Evolutionary conservation across 2,797 vertebrate genomes (phyloP).

Genomic region (Channa striata): DNA sequence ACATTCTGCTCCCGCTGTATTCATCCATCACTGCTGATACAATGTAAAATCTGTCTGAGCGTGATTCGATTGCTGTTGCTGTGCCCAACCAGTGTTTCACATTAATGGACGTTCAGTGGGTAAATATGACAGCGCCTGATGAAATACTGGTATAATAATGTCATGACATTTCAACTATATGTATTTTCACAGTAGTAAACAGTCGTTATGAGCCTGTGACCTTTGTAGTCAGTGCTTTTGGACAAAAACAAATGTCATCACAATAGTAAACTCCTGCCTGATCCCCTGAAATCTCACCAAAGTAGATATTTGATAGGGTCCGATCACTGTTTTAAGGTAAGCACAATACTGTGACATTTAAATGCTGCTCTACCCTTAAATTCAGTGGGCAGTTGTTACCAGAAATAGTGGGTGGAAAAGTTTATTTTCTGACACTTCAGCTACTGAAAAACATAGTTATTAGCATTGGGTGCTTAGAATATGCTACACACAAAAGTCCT

Average conservation of each 20-base stretch:
- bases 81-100: constrained; percentile 58
- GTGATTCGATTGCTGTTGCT: constrained; percentile 22
- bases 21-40: constrained; percentile 56
- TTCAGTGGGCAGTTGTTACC: constrained; percentile 27
- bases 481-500: constrained; percentile 11
- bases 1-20: constrained; percentile 45
- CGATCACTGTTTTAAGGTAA: constrained; percentile 29
- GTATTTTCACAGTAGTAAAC: constrained; percentile 77
- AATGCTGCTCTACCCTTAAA: constrained; percentile 27
- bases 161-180: constrained; percentile 80
- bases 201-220: constrained; percentile 77
- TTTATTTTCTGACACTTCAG: constrained; percentile 20
- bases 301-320: constrained; percentile 33
- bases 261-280: constrained; percentile 55
- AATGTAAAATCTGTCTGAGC: constrained; percentile 47
- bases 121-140: constrained; percentile 73
- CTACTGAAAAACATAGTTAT: constrained; percentile 25
- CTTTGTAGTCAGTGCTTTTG: constrained; percentile 73
- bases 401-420: constrained; percentile 5
- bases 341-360: constrained; percentile 44
- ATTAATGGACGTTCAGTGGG: constrained; percentile 61
- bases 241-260: constrained; percentile 78
- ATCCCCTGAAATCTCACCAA: constrained; percentile 28
- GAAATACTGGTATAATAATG: constrained; percentile 79
- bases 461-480: neutral